Evolutionary conservation across 1,140 invertebrate species (phyloP), one percentile per base, ranked within the genome.

Genomic region (Microplitis demolitor): DNA sequence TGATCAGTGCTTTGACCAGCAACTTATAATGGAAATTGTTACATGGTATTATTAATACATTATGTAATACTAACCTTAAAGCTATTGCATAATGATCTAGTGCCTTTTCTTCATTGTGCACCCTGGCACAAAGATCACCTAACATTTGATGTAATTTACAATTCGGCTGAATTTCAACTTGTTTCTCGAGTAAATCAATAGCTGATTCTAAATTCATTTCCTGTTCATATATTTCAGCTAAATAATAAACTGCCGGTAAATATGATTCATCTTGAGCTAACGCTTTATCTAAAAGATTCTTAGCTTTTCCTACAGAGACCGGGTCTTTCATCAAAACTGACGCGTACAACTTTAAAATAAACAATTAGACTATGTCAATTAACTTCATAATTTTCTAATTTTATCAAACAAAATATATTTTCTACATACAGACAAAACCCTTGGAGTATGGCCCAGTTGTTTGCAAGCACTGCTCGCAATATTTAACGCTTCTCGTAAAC

Each of bases 31-130:
- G 24, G 2, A 24, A 24, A 24, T 24, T 24, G 0, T 24, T 24
- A 24, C 24, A 24, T 24, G 24, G 24, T n/a, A n/a, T n/a, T n/a
- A n/a, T n/a, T 60, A 3, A 24, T 16, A n/a, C 9, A 73, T 34
- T 60, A 68, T 8, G 56, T 54, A 70, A 50, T 67, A 72, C 80
- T 81, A 87, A 92, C 91, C 90, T 92, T 51, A 94, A 83, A 33
- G 93, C 92, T 74, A 90, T 90, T 62, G 88, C 90, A 79, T 91
- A 94, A 78, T 93, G 92, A 78, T 93, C 89, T 37, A 93, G 87
- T 53, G 93, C 93, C 76, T 93, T 93, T 51, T 92, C 90, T 67
- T 92, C 89, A 74, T 93, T 92, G 37, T 87, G 85, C 51, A 89
- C 76, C 67, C 85, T 83, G 11, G 84, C 80, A 77, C 86, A 88